These are phyloP conservation scores for Calyptomena viridis DNA, from an alignment of 2,113 vertebrate genomes.

Conservation along the genomic window DNA sequence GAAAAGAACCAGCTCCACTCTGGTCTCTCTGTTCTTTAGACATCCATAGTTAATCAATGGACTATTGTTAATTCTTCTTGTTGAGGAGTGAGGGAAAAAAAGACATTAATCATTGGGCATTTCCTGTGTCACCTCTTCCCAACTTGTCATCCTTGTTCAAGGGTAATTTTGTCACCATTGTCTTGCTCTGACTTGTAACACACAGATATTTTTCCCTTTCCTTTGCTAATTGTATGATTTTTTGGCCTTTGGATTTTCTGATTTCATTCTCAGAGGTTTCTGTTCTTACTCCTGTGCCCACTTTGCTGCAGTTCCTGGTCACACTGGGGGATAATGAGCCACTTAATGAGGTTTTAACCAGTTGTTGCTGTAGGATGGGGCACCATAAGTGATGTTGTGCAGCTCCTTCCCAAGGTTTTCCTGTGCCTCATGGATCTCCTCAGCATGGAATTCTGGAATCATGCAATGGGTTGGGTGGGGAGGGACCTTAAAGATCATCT, in stretches of 20 bases:
- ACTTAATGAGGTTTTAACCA: not conserved
- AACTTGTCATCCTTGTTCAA: not conserved
- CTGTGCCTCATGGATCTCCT: not conserved
- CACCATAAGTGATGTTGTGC: not conserved
- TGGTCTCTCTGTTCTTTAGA: not conserved
- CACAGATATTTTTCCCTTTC: not conserved
- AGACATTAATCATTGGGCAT: not conserved
- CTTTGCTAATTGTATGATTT: not conserved
- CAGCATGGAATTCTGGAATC: not conserved
- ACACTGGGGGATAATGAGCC: not conserved
- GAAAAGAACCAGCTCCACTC: not conserved
- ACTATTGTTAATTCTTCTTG: not conserved
- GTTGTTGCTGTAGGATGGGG: not conserved
- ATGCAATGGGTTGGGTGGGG: not conserved
- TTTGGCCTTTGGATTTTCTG: not conserved
- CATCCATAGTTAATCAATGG: not conserved
- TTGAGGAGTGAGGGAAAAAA: not conserved
- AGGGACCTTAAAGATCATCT: not conserved
- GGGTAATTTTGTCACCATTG: not conserved
- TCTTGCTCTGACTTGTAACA: not conserved
- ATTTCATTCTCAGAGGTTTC: not conserved
- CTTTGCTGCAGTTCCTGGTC: not conserved
- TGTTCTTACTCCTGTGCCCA: not conserved
- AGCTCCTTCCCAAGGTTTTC: not conserved
- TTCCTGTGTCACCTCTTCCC: not conserved